Evolutionary conservation across 2,797 vertebrate genomes (phyloP).

Genomic region (Falco rusticolus): DNA sequence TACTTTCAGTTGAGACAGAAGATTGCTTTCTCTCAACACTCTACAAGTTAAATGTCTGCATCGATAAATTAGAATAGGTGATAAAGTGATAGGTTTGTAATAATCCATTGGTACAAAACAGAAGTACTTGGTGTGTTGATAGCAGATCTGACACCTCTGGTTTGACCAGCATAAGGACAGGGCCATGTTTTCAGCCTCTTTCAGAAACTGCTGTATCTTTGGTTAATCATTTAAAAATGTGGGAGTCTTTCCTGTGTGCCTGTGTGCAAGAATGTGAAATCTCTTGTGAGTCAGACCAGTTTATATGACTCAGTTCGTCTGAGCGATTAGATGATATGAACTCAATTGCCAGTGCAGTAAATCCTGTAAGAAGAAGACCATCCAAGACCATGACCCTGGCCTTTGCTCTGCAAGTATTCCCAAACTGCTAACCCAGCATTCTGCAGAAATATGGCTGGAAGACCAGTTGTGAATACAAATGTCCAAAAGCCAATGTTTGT

Average conservation of each 20-base stretch:
- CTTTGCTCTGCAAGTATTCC: not conserved
- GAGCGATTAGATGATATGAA: not conserved
- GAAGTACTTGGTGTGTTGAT: not conserved
- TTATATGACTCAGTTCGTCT: slow-evolving; percentile 14
- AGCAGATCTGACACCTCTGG: not conserved
- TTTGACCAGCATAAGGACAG: not conserved
- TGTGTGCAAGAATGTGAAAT: slow-evolving; percentile 17
- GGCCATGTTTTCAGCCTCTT: not conserved
- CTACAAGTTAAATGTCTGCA: not conserved
- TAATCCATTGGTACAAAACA: not conserved
- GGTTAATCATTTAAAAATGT: slow-evolving; percentile 6
- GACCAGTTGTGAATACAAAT: not conserved
- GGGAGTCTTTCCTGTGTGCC: slow-evolving; percentile 1
- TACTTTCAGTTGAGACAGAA: not conserved
- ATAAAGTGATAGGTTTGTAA: not conserved
- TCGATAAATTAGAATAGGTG: not conserved
- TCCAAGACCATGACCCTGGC: not conserved
- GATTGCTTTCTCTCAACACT: not conserved
- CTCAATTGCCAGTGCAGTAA: not conserved
- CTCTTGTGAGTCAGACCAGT: not conserved
- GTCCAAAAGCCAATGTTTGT: not conserved
- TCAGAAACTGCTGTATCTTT: not conserved
- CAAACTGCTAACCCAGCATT: not conserved
- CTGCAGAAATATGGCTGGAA: not conserved
- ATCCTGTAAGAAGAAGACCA: not conserved